Evolutionary conservation across 2,888 invertebrate species (phyloP), one percentile per base, ranked within the genome.

Genomic region (Rutpela maculata): DNA sequence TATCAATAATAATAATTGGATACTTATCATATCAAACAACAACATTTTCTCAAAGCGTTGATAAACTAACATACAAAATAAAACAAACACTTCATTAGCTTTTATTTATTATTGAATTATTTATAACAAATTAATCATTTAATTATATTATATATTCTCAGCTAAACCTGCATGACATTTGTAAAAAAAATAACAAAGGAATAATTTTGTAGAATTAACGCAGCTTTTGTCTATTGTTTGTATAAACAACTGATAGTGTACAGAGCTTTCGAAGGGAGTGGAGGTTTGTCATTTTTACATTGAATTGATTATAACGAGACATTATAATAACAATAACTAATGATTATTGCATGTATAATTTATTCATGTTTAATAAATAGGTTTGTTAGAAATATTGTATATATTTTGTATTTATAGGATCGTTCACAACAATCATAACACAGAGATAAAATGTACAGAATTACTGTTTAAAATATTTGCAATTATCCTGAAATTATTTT

Each of bases 181-280:
- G 43, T 17, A 22, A 43, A 65, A 65, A 65, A 43, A 65, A n/a
- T 65, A 65, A 65, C 65, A 65, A 65, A 65, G 43, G 65, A 65
- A 65, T 65, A 43, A 22, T 17, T 65, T 38, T 65, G 65, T 65
- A 18, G 43, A 43, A n/a, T 50, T 50, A n/a, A 65, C 65, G 38
- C 65, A 15, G 38, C 65, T 43, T 63, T 65, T 65, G 65, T 65
- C 65, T 65, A 65, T 65, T 65, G 65, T 65, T 65, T 65, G 50
- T 43, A 43, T 19, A 65, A 65, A 65, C 31, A 43, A 65, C 63
- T 65, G 65, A 65, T 43, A 65, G 65, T 19, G 65, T 43, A 65
- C 19, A 65, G 63, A 65, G 38, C 63, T 65, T 65, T 19, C 63
- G 6, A 11, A 43, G 65, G 65, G 65, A 65, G 65, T 65, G 65